Evolutionary conservation across 2,888 invertebrate genomes (phyloP).

Genomic region (Spisula solida): DNA sequence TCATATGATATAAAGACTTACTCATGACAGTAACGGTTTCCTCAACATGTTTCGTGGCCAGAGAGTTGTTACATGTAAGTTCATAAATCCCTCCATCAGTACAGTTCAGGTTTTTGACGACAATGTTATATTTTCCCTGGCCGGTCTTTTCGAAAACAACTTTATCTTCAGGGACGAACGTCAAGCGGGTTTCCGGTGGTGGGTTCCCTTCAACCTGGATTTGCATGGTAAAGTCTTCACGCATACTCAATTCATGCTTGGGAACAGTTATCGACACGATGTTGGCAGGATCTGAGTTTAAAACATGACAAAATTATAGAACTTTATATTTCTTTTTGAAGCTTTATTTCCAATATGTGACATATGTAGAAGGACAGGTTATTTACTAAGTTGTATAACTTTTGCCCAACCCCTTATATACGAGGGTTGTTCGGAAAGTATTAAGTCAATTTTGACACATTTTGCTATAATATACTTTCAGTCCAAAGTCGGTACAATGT

Average conservation of each 20-base stretch:
- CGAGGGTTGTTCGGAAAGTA: too few relatives aligned
- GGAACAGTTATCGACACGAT: constrained; percentile 3
- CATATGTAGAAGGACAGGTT: too few relatives aligned
- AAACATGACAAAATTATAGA: too few relatives aligned
- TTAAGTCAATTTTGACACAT: neutral
- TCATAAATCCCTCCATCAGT: neutral
- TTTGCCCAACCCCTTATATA: too few relatives aligned
- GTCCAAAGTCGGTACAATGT: too few relatives aligned
- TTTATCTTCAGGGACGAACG: constrained; percentile 6
- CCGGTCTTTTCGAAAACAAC: neutral
- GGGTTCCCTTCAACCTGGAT: constrained; percentile 38
- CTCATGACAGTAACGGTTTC: constrained; percentile 28
- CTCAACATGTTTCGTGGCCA: neutral
- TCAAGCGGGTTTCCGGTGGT: constrained; percentile 22
- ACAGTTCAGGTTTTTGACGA: neutral
- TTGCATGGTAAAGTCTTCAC: constrained; percentile 1
- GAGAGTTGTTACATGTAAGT: constrained; percentile 27
- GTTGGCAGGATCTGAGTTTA: constrained; percentile 35
- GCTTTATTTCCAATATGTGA: too few relatives aligned
- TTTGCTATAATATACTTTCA: too few relatives aligned
- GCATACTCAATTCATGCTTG: neutral
- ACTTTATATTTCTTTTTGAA: too few relatives aligned
- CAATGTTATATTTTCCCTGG: neutral
- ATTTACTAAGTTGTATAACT: too few relatives aligned
- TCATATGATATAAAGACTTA: neutral